These are phyloP conservation scores for Brachyistius frenatus DNA, from an alignment of 2,113 vertebrate species.

Conservation along the genomic window DNA sequence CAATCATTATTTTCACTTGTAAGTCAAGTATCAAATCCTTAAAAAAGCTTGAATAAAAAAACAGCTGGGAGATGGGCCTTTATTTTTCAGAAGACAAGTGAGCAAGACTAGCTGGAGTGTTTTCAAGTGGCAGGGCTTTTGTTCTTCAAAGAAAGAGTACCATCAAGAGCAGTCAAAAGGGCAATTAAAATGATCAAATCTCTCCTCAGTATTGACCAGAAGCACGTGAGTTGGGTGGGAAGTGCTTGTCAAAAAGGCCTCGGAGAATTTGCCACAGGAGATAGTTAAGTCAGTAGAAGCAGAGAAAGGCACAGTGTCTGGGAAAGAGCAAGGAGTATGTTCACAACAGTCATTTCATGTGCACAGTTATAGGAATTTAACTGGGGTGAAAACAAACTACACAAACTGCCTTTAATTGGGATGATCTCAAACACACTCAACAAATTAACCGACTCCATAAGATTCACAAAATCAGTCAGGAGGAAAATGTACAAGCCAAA, in stretches of 20 bases:
- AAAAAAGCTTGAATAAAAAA: constrained; percentile 13
- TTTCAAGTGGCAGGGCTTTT: constrained; percentile 46
- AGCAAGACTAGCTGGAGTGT: constrained; percentile 10
- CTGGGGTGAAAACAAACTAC: not conserved
- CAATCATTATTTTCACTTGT: constrained; percentile 20
- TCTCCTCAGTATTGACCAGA: constrained; percentile 49
- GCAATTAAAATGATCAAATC: constrained; percentile 61
- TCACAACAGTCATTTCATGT: constrained; percentile 12
- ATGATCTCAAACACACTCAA: not conserved
- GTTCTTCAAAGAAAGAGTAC: constrained; percentile 45
- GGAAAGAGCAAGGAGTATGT: constrained; percentile 24
- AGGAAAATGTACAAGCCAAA: no score
- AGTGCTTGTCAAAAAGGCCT: constrained; percentile 45
- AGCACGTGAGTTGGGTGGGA: constrained; percentile 9
- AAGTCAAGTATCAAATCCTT: constrained; percentile 6
- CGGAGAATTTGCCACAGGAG: constrained; percentile 30
- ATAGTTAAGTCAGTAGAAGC: not conserved
- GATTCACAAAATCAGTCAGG: no score
- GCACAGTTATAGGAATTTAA: not conserved
- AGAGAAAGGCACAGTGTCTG: constrained; percentile 23
- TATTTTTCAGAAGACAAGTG: constrained; percentile 10
- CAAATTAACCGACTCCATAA: no score
- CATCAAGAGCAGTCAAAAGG: constrained; percentile 48
- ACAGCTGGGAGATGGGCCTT: not conserved
- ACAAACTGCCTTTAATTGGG: not conserved